phyloP scores from a whole-genome alignment of 2,888 invertebrate species.

The Plutella xylostella region DNA sequence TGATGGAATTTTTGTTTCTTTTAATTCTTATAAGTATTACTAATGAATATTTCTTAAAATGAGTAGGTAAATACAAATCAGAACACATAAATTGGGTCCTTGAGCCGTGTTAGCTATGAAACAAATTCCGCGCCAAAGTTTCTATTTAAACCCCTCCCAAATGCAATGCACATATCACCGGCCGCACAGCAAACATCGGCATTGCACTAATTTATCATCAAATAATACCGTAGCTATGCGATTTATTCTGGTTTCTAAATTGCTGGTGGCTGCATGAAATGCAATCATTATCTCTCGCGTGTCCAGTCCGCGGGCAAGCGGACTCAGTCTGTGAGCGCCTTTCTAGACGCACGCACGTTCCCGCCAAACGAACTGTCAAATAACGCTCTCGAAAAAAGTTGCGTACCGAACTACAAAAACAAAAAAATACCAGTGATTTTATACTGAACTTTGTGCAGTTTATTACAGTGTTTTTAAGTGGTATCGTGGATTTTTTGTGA shows the following conservation, averaged over 20 bases:
- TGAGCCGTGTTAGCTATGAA: too few species aligned
- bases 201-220: conserved; percentile 28
- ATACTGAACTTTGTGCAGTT: too few species aligned
- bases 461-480: conserved; percentile 21
- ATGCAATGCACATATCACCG: too few species aligned
- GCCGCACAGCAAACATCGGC: not conserved
- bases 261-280: conserved; percentile 31
- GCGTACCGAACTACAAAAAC: conserved; percentile 11
- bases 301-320: conserved; percentile 10
- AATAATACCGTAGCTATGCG: conserved; percentile 45
- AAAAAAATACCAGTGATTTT: conserved; percentile 19
- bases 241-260: conserved; percentile 61
- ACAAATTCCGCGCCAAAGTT: too few species aligned
- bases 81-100: too few species aligned
- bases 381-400: conserved; percentile 11
- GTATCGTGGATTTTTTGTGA: conserved; percentile 20
- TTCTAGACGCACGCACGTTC: conserved; percentile 28
- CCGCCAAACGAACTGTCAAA: conserved; percentile 23
- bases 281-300: conserved; percentile 31
- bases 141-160: too few species aligned
- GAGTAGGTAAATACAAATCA: too few species aligned
- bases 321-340: conserved; percentile 41
- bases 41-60: too few species aligned
- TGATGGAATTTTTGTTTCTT: too few species aligned
- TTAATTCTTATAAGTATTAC: too few species aligned